Percentiles rank a stretch among this genome's conserved stretches.
Evolutionary conservation across 2,888 invertebrate genomes (phyloP).

Genomic region (Phrixothrix hirtus): DNA sequence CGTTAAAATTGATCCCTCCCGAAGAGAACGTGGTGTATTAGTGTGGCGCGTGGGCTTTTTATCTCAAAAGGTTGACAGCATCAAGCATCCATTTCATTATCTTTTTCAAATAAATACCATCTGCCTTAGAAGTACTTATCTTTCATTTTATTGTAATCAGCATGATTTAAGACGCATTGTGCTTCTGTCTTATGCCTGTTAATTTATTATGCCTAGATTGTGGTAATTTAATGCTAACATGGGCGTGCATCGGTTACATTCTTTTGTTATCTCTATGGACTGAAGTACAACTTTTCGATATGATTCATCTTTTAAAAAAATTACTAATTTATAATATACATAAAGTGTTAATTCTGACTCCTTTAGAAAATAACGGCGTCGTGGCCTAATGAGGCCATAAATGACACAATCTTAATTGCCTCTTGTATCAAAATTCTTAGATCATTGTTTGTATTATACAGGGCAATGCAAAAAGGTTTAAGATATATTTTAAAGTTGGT

Average conservation of each 20-base stretch:
- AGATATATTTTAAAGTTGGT: too few relatives aligned
- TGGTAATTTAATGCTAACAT: neutral
- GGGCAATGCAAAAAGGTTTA: too few relatives aligned
- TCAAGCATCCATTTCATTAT: neutral
- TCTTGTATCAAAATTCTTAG: too few relatives aligned
- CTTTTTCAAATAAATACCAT: slow-evolving; percentile 10
- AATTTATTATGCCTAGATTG: neutral
- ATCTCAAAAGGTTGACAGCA: neutral
- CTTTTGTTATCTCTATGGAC: neutral
- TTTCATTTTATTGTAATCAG: slow-evolving; percentile 14
- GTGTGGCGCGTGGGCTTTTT: neutral
- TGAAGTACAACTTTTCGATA: neutral
- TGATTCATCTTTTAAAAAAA: too few relatives aligned
- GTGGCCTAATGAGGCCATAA: too few relatives aligned
- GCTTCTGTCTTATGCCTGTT: slow-evolving; percentile 2
- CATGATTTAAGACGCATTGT: slow-evolving; percentile 10
- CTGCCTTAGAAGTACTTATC: slow-evolving; percentile 14
- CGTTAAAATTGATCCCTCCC: neutral
- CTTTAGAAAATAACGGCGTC: too few relatives aligned
- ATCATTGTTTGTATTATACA: too few relatives aligned
- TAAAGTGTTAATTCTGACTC: too few relatives aligned
- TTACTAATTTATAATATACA: too few relatives aligned
- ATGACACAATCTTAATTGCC: too few relatives aligned
- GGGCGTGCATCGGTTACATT: neutral
- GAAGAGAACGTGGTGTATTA: neutral